Base-by-base conservation (phyloP, 2,797 vertebrate genomes). In the Microctenopoma steveboyesi region DNA sequence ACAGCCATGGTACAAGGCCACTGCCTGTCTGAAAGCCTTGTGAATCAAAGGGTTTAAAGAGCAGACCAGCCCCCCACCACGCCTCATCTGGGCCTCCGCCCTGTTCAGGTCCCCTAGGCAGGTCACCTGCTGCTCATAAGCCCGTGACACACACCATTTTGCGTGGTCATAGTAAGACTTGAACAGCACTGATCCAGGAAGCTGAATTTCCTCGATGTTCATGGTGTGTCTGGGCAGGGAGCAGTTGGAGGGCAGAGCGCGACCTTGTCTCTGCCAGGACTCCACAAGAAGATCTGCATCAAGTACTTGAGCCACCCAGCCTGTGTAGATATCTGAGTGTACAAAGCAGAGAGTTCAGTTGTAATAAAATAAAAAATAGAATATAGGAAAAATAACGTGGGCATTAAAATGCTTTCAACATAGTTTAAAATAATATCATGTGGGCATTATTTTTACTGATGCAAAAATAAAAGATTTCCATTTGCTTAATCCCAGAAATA, bases 71-170 rank as follows among this genome's bases (percentile, higher is more conserved):
- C 96, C 96, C 16, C 96, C 97, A 5, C 94, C 95, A 78, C 95
- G 94, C 91, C 89, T 94, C 40, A 91, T 86, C 72, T 98, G 96
- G 27, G 89, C 57, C 0, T 63, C 86, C 72, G 94, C 92, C 27
- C 96, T 93, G 83, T 98, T 99, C 81, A 99, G 82, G 64, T 98
- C 97, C 67, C 96, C 97, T 9, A 98, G 86, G 66, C 97, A 99
- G 14, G 91, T 92, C 94, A 96, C 95, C 64, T 61, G 91, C 73
- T 93, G 88, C 84, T 89, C 48, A 1, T 66, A 54, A 5, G n/a
- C 11, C 56, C 0, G 56, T 0, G 97, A 96, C 83, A 97, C 93
- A 28, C 96, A 95, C 97, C 97, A 98, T 89, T 99, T 98, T 40
- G 96, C 95, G 82, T 98, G 97, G 87, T 99, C 97, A 0, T 93